These are phyloP conservation scores for Mnemiopsis leidyi DNA, from an alignment of 37 sponge, comb jelly and placozoan genomes.

Conservation along the genomic window DNA sequence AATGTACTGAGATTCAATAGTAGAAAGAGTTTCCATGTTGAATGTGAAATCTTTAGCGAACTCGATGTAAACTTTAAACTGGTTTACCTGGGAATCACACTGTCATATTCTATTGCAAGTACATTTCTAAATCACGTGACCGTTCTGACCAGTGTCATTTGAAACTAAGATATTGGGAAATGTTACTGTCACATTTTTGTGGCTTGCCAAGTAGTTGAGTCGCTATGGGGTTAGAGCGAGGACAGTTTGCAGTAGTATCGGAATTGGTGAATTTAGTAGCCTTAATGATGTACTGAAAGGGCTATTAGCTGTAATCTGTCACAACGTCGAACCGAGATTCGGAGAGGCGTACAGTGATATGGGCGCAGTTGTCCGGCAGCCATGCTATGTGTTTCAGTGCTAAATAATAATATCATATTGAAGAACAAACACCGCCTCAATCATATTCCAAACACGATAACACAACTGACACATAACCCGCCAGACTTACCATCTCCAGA, in stretches of 20 bases:
- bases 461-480: no score
- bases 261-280: not conserved
- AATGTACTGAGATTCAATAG: conserved; percentile 41
- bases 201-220: not conserved
- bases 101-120: not conserved
- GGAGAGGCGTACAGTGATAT: no score
- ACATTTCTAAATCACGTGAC: not conserved
- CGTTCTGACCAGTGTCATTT: not conserved
- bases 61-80: conserved; percentile 40
- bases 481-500: conserved; percentile 38
- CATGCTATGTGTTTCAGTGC: no score
- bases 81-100: conserved; percentile 13
- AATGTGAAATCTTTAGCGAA: conserved; percentile 53
- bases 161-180: not conserved
- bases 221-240: not conserved
- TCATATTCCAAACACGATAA: not conserved
- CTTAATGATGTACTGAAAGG: not conserved
- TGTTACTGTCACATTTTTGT: not conserved
- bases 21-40: conserved; percentile 35
- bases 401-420: no score
- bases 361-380: no score
- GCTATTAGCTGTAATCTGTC: not conserved
- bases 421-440: no score
- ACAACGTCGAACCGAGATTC: no score
- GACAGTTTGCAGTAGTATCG: not conserved